Conservation (phyloP, 2,113 vertebrate species). For the Panthera uncia region DNA sequence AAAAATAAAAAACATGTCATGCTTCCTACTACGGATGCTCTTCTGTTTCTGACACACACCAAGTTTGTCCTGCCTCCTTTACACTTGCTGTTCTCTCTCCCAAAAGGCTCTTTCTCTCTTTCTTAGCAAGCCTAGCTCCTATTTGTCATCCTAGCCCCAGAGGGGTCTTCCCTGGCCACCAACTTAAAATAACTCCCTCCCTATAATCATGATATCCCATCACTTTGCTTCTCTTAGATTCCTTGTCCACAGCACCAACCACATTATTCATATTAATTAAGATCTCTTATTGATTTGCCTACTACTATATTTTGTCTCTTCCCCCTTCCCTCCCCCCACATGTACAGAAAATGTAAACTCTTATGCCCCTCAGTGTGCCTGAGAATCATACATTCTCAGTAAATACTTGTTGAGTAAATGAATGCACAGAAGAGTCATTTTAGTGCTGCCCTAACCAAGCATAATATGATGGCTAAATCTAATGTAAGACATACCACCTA, state of each 20-base stretch:
- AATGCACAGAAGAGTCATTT: background rate
- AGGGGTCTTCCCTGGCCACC: background rate
- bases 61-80: background rate
- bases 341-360: background rate
- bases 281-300: background rate
- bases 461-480: background rate
- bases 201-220: background rate
- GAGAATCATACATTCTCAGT: background rate
- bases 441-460: background rate
- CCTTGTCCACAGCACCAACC: background rate
- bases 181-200: background rate
- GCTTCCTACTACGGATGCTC: background rate
- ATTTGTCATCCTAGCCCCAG: background rate
- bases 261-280: background rate
- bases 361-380: background rate
- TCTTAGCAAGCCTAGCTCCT: background rate
- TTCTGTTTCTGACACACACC: background rate
- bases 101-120: background rate
- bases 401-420: background rate
- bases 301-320: background rate
- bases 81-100: background rate
- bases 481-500: background rate
- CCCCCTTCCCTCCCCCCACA: rapidly evolving
- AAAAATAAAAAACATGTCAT: background rate
- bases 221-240: background rate